Base-by-base conservation (phyloP, 2,797 vertebrate genomes). In the Ctenosaura bakeri region DNA sequence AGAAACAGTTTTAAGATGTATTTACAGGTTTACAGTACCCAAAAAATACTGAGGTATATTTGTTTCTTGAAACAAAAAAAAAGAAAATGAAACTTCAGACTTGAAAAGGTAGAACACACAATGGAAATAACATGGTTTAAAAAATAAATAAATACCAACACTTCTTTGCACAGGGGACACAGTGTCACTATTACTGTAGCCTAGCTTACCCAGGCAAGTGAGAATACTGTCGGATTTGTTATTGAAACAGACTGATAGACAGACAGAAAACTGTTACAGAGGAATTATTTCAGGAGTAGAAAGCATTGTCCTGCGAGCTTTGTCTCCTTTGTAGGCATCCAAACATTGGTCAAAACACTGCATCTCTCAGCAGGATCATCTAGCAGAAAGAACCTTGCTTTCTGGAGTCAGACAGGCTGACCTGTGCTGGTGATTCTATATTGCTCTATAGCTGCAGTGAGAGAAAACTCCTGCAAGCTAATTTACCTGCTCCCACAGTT, bases 11-110 rank as follows among this genome's bases (percentile, higher is more conserved):
- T 96, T 97, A 96, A 95, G 97, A 96, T 94, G 95, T 97, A 98
- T 96, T 94, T 97, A 97, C 94, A 96, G 94, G 92, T 94, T 92
- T 97, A 97, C 97, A 97, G 97, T 98, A 98, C 97, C 95, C 94
- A 97, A 97, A 95, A 96, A 97, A 97, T 97, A 95, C 96, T 99
- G 99, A 99, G 99, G 99, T 99, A 99, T 99, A 78, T 98, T 98
- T 80, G 98, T 98, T 98, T 97, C 96, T 83, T 82, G 29, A 56
- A 76, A 87, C n/a, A 86, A 32, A 38, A 54, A 69, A 87, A 54
- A 82, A 86, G 95, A 94, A 96, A 97, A 95, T 97, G 95, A 97
- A 97, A 96, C 91, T 93, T 92, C 91, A 96, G 84, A 42, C 92
- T 94, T 95, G 95, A 96, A 95, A 96, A 95, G 96, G 95, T 78